Conservation (phyloP, 2,113 vertebrate species). For the Paratilapia polleni region DNA sequence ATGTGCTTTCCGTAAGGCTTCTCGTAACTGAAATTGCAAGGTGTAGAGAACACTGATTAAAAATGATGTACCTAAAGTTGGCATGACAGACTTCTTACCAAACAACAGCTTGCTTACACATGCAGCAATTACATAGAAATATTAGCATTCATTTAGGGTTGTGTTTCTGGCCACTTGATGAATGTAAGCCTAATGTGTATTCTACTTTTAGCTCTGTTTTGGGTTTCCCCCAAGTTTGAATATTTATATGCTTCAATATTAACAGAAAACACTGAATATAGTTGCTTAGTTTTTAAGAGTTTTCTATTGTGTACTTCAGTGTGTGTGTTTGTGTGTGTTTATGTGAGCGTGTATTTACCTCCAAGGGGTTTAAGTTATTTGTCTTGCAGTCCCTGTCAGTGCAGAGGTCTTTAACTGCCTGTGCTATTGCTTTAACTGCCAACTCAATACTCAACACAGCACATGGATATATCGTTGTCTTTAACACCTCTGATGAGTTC, state of each 20-base stretch:
- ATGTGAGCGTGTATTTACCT: conserved; percentile 16
- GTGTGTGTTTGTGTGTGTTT: neutral
- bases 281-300: no score
- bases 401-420: conserved; percentile 78
- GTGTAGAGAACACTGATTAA: conserved; percentile 7
- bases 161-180: neutral
- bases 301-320: no score
- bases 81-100: no score
- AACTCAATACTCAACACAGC: conserved; percentile 76
- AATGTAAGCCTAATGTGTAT: neutral
- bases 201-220: neutral
- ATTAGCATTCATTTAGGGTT: no score
- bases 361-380: conserved; percentile 59
- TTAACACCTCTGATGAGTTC: neutral
- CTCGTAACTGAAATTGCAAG: conserved; percentile 74
- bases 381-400: conserved; percentile 75
- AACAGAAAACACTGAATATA: no score
- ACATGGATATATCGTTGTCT: neutral
- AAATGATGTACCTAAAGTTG: neutral
- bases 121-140: neutral
- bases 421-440: conserved; percentile 69
- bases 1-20: conserved; percentile 74
- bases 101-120: neutral
- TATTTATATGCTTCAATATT: no score
- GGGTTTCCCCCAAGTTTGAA: neutral